A percentile compares a stretch with the other conserved stretches of the same genome.
These are phyloP conservation scores for Agrotis exclamationis DNA, from an alignment of 2,888 invertebrate genomes.

Conservation along the genomic window DNA sequence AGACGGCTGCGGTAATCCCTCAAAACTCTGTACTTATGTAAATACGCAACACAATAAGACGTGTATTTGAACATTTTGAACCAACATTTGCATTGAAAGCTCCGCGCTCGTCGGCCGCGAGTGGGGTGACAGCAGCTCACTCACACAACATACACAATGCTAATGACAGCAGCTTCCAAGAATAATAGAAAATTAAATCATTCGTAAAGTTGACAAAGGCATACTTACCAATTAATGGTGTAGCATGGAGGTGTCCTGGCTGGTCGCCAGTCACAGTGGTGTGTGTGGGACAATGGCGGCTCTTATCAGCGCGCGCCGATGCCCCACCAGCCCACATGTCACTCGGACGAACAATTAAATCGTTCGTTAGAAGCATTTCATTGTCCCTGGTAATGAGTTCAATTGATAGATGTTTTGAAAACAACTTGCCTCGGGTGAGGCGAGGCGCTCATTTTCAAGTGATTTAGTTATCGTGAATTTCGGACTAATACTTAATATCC, in stretches of 20 bases:
- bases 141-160: conserved; percentile 32
- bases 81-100: conserved; percentile 35
- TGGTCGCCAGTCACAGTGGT: background rate
- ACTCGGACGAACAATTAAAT: conserved; percentile 37
- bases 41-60: conserved; percentile 39
- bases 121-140: conserved; percentile 21
- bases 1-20: conserved; percentile 48
- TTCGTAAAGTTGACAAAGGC: conserved; percentile 43
- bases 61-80: conserved; percentile 30
- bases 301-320: background rate
- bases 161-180: conserved; percentile 43
- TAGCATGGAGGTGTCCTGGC: conserved; percentile 29
- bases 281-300: conserved; percentile 14
- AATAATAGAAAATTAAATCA: conserved; percentile 52
- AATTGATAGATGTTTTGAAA: conserved; percentile 44
- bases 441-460: background rate
- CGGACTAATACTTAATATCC: too few relatives aligned
- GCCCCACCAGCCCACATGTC: background rate
- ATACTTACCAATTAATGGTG: conserved; percentile 51
- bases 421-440: conserved; percentile 24
- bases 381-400: conserved; percentile 54
- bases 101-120: conserved; percentile 9
- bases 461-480: conserved; percentile 19
- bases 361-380: conserved; percentile 49
- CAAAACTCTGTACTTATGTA: conserved; percentile 52